phyloP scores from a whole-genome alignment of 2,888 invertebrate genomes.

The Lasius fuliginosus region DNA sequence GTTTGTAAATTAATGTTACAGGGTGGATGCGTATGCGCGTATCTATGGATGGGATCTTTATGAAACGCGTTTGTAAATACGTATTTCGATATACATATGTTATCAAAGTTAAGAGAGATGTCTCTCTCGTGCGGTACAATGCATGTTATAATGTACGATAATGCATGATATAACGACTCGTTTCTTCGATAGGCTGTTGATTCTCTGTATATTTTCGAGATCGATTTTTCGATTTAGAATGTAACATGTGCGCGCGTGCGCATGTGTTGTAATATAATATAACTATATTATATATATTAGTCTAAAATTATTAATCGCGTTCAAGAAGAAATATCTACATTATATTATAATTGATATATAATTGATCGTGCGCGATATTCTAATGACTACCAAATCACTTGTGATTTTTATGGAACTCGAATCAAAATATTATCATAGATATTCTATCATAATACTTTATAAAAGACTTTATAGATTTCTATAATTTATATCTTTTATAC shows the following conservation, averaged over 20 bases:
- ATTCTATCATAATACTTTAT: constrained; percentile 17
- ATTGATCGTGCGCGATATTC: constrained; percentile 29
- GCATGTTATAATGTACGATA: background rate
- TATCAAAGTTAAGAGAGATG: background rate
- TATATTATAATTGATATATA: background rate
- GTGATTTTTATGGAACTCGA: constrained; percentile 18
- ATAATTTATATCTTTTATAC: constrained; percentile 34
- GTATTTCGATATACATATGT: constrained; percentile 39
- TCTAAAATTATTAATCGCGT: constrained; percentile 24
- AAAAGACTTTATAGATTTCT: constrained; percentile 12
- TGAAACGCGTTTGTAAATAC: constrained; percentile 65
- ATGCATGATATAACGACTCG: constrained; percentile 20
- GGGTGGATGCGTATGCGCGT: background rate
- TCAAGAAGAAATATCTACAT: constrained; percentile 16
- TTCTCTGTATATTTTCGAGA: constrained; percentile 74
- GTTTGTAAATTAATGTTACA: constrained; percentile 32
- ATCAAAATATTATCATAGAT: constrained; percentile 22
- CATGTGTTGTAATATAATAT: constrained; percentile 62
- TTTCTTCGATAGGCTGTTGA: constrained; percentile 61
- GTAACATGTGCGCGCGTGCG: constrained; percentile 28
- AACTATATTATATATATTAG: constrained; percentile 55
- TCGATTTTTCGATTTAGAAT: constrained; percentile 65
- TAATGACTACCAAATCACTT: constrained; percentile 1
- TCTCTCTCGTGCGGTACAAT: background rate
- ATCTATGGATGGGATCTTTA: background rate